A percentile compares a stretch with the other conserved stretches of the same genome.
Conservation (phyloP, 2,113 vertebrate genomes). For the Festucalex cinctus region DNA sequence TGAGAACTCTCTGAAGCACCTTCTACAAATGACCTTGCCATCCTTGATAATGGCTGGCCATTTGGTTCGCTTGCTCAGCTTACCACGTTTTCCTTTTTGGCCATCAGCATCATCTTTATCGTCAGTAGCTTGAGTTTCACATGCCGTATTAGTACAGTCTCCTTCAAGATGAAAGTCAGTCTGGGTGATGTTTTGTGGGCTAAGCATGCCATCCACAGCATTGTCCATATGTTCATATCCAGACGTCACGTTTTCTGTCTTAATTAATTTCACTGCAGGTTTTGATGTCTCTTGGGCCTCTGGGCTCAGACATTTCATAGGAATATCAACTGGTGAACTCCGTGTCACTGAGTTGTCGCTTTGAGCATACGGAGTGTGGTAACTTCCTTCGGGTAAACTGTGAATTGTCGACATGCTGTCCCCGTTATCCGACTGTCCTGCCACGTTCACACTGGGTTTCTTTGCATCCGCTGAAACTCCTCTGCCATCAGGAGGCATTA, state of each 20-base stretch:
- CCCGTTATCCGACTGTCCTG: slow-evolving; percentile 49
- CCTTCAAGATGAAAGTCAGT: slow-evolving; percentile 65
- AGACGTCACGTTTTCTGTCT: slow-evolving; percentile 43
- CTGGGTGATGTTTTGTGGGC: slow-evolving; percentile 35
- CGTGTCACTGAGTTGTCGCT: slow-evolving; percentile 72
- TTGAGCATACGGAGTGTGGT: slow-evolving; percentile 55
- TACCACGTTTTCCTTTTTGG: slow-evolving; percentile 85
- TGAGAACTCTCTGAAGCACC: slow-evolving; percentile 94
- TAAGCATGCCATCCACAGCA: slow-evolving; percentile 55
- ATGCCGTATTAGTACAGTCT: slow-evolving; percentile 58
- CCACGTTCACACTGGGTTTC: slow-evolving; percentile 48
- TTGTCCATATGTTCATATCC: slow-evolving; percentile 55
- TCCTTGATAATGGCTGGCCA: slow-evolving; percentile 98
- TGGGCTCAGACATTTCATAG: slow-evolving; percentile 65
- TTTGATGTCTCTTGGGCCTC: slow-evolving; percentile 45
- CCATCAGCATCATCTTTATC: slow-evolving; percentile 68
- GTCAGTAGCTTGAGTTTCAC: slow-evolving; percentile 39
- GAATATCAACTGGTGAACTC: slow-evolving; percentile 71
- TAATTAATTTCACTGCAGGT: slow-evolving; percentile 35
- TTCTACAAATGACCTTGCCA: slow-evolving; percentile 96
- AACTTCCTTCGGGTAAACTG: slow-evolving; percentile 60
- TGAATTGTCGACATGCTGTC: slow-evolving; percentile 62
- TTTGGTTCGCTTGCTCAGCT: slow-evolving; percentile 82
- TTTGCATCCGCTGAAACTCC: slow-evolving; percentile 49
- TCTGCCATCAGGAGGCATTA: slow-evolving; percentile 57